These are phyloP conservation scores for Toxotes jaculatrix DNA, from an alignment of 2,113 vertebrate species.

Conservation along the genomic window DNA sequence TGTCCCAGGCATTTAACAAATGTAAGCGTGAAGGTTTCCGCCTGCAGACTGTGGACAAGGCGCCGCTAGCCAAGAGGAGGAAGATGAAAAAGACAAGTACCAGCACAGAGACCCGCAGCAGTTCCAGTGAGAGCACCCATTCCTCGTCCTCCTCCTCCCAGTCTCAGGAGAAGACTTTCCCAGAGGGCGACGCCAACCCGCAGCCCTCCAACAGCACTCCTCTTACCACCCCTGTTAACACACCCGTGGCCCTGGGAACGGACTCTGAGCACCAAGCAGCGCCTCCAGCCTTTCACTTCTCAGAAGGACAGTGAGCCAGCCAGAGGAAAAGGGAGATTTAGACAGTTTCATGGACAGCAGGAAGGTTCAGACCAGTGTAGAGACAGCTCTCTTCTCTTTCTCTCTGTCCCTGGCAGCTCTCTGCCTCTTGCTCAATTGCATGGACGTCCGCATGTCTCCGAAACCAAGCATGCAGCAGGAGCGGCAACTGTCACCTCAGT, in stretches of 20 bases:
- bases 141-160: slow-evolving; percentile 94
- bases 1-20: slow-evolving; percentile 95
- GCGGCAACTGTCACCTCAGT: slow-evolving; percentile 65
- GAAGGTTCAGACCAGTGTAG: slow-evolving; percentile 24
- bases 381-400: slow-evolving; percentile 39
- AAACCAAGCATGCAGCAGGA: slow-evolving; percentile 78
- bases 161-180: slow-evolving; percentile 89
- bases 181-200: slow-evolving; percentile 68
- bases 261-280: slow-evolving; percentile 72
- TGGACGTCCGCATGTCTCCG: slow-evolving; percentile 70
- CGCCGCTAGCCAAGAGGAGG: slow-evolving; percentile 91
- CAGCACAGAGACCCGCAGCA: slow-evolving; percentile 98
- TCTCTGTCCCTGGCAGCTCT: slow-evolving; percentile 55
- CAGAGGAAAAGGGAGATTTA: slow-evolving; percentile 11
- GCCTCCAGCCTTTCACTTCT: slow-evolving; percentile 79
- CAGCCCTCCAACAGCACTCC: slow-evolving; percentile 70
- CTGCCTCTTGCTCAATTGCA: slow-evolving; percentile 70
- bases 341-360: slow-evolving; percentile 1
- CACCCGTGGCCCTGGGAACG: slow-evolving; percentile 59
- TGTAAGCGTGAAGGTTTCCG: slow-evolving; percentile 98
- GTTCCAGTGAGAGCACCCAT: slow-evolving; percentile 96
- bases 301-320: slow-evolving; percentile 68
- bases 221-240: slow-evolving; percentile 63
- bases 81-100: slow-evolving; percentile 99
- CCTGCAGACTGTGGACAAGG: slow-evolving; percentile 95